Evolutionary conservation across 1,140 invertebrate species (phyloP), one percentile per base, ranked within the genome.

Genomic region (Heliothis subflexa): DNA sequence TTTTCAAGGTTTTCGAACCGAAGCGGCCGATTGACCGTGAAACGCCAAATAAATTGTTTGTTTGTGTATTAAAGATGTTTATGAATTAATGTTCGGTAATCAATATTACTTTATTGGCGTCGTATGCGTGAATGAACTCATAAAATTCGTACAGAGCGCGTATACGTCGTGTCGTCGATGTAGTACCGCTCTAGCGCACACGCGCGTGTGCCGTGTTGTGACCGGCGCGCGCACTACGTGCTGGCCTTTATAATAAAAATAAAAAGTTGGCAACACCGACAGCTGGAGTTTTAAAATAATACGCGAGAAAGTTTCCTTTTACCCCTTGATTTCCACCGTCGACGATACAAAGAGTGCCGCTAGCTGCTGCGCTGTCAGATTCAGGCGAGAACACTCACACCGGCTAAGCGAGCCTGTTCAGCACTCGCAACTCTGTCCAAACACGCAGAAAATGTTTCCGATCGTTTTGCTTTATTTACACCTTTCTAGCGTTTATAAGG

Each of bases 121-220:
- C 16, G 68, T 71, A 61, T n/a, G 45, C 45, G 71, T 61, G 71
- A 74, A 74, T 57, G 71, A 74, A 61, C 71, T 74, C 71, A 57
- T 74, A 74, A 74, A 74, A 49, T 74, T 59, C 61, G 45, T 40
- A 40, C 10, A 49, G 13, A 25, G 33, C 40, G 14, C 68, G 54
- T 74, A 25, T 61, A 25, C 28, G 2, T 14, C 10, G 13, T n/a
- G 50, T 16, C 7, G 28, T 12, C 1, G 47, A 70, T n/a, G 33
- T 47, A 62, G 40, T 21, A 5, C 4, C 10, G 13, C 7, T 33
- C 1, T 16, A 12, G 16, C 18, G 13, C 14, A 50, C 21, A 50
- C 28, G 12, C 68, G 18, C 50, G 50, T 13, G n/a, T 13, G n/a
- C 2, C 33, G 28, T 45, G 61, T 16, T 62, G 55, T 40, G 14